Evolutionary conservation across 2,888 invertebrate genomes (phyloP).

Genomic region (Acanthococcus lagerstroemiae): DNA sequence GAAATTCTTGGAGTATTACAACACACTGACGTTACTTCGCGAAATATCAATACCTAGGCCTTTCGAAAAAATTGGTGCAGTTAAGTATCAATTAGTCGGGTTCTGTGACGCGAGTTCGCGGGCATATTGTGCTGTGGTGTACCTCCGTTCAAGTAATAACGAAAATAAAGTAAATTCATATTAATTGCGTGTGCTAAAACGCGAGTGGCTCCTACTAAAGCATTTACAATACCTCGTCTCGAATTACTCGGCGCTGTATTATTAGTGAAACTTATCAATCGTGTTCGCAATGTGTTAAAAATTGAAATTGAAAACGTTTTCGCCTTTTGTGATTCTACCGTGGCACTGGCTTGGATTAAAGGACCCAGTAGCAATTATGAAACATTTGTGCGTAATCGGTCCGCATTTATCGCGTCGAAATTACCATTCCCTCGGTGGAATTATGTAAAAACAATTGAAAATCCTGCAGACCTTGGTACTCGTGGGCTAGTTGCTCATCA

Average conservation of each 20-base stretch:
- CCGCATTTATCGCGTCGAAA: not conserved
- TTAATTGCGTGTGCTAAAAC: not conserved
- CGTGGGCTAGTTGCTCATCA: not conserved
- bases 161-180: not conserved
- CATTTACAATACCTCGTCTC: not conserved
- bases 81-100: not conserved
- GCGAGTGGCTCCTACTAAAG: not conserved
- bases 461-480: not conserved
- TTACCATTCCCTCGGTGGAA: not conserved
- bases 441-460: not conserved
- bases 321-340: not conserved
- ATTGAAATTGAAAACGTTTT: not conserved
- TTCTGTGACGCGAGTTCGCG: not conserved
- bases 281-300: not conserved
- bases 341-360: not conserved
- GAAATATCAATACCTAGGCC: not conserved
- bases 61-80: not conserved
- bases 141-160: not conserved
- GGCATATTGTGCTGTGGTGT: not conserved
- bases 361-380: not conserved
- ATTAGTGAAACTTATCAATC: not conserved
- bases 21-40: not conserved
- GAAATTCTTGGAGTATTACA: not conserved
- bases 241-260: not conserved
- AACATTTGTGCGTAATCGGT: not conserved